Evolutionary conservation across 92 coral and sea anemone genomes (phyloP).

Genomic region (Blastomussa wellsi): DNA sequence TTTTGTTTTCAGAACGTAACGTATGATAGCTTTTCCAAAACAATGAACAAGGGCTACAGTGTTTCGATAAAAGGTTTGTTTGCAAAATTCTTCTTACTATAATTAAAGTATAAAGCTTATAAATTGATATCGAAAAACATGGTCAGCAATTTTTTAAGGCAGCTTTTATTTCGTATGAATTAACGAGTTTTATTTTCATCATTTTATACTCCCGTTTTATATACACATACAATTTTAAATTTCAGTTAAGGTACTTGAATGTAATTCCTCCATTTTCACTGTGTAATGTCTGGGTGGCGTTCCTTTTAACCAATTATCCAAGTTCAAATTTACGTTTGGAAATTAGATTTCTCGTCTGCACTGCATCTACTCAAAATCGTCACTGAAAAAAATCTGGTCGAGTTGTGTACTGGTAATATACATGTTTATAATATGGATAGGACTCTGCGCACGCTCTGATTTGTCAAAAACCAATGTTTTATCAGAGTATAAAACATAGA

Average conservation of each 20-base stretch:
- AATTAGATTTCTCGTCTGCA: no score
- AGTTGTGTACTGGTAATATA: no score
- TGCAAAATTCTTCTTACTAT: background rate
- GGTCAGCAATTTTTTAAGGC: background rate
- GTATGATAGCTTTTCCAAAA: conserved; percentile 30
- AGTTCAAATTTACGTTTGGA: no score
- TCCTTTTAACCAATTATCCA: no score
- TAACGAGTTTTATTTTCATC: background rate
- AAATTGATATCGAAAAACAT: background rate
- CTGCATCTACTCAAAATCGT: no score
- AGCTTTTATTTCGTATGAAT: background rate
- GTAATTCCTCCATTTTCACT: background rate
- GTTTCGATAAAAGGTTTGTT: conserved; percentile 40
- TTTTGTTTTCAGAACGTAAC: conserved; percentile 17
- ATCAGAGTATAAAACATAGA: no score
- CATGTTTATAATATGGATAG: no score
- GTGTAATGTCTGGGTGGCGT: no score
- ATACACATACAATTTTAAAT: background rate
- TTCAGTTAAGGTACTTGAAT: background rate
- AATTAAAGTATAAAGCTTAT: background rate
- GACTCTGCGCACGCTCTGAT: no score
- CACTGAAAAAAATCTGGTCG: no score
- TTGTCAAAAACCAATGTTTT: no score
- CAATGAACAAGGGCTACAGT: conserved; percentile 35
- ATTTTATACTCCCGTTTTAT: no score